These are phyloP conservation scores for Drosophila birchii DNA, from an alignment of 2,888 invertebrate genomes.

Conservation along the genomic window DNA sequence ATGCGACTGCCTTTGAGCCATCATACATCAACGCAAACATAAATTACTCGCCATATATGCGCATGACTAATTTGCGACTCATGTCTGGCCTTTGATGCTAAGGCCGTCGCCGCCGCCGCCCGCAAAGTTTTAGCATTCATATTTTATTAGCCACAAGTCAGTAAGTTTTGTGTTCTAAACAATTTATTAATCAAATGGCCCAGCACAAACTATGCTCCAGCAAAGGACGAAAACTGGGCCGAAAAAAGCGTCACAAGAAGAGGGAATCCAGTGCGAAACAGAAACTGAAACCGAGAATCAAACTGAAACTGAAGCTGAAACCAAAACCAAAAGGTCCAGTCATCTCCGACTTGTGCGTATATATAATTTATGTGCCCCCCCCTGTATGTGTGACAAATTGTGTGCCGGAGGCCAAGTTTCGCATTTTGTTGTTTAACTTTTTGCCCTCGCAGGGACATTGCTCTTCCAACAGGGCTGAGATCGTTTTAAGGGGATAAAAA, in stretches of 20 bases:
- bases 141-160: slow-evolving; percentile 78
- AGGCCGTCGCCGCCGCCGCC: slow-evolving; percentile 14
- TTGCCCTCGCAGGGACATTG: slow-evolving; percentile 34
- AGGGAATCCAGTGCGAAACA: background rate
- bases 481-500: background rate
- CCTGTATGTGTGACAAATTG: slow-evolving; percentile 77
- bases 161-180: slow-evolving; percentile 76
- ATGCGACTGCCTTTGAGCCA: slow-evolving; percentile 54
- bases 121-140: slow-evolving; percentile 73
- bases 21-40: slow-evolving; percentile 64
- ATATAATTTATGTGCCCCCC: slow-evolving; percentile 67
- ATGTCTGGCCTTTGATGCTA: slow-evolving; percentile 64
- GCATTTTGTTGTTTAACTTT: slow-evolving; percentile 48
- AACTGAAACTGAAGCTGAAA: slow-evolving; percentile 11
- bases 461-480: slow-evolving; percentile 26
- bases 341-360: slow-evolving; percentile 46
- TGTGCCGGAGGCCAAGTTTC: slow-evolving; percentile 74
- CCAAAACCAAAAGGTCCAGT: slow-evolving; percentile 32
- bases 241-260: slow-evolving; percentile 15
- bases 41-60: slow-evolving; percentile 68
- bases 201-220: slow-evolving; percentile 30
- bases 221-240: background rate
- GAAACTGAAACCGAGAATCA: slow-evolving; percentile 2
- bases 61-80: slow-evolving; percentile 75
- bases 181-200: slow-evolving; percentile 77